Conservation (phyloP, 2,113 vertebrate genomes). For the Corythoichthys intestinalis region DNA sequence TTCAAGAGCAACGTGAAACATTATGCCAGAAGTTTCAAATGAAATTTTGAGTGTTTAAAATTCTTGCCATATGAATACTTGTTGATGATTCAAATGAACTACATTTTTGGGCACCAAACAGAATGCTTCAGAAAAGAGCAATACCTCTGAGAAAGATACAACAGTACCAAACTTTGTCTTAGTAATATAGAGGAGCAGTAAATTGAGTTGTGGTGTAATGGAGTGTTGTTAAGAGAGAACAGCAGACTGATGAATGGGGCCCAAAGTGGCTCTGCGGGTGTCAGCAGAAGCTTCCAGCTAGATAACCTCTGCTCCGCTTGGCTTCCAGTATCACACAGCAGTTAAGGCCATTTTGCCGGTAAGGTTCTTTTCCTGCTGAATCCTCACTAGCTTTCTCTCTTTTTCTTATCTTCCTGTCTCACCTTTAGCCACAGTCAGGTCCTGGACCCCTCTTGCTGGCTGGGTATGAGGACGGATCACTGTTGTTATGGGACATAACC, state of each 20-base stretch:
- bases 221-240: constrained; percentile 53
- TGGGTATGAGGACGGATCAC: constrained; percentile 90
- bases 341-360: constrained; percentile 30
- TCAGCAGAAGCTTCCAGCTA: constrained; percentile 56
- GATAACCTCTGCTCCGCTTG: constrained; percentile 48
- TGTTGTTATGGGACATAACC: constrained; percentile 86
- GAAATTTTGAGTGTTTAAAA: neutral
- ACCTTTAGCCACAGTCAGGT: constrained; percentile 68
- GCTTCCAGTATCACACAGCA: constrained; percentile 30
- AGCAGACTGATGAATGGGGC: constrained; percentile 62
- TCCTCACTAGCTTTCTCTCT: constrained; percentile 6
- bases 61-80: neutral
- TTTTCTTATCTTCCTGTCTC: constrained; percentile 28
- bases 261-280: constrained; percentile 45
- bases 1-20: neutral
- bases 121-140: neutral
- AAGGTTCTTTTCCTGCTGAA: constrained; percentile 7
- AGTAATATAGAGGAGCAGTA: constrained; percentile 64
- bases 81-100: neutral
- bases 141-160: neutral
- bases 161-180: constrained; percentile 10
- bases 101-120: neutral
- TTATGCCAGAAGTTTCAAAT: neutral
- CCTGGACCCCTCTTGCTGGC: constrained; percentile 78
- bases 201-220: constrained; percentile 69